Evolutionary conservation across 2,113 vertebrate genomes (phyloP).

Genomic region (Prunella himalayana): DNA sequence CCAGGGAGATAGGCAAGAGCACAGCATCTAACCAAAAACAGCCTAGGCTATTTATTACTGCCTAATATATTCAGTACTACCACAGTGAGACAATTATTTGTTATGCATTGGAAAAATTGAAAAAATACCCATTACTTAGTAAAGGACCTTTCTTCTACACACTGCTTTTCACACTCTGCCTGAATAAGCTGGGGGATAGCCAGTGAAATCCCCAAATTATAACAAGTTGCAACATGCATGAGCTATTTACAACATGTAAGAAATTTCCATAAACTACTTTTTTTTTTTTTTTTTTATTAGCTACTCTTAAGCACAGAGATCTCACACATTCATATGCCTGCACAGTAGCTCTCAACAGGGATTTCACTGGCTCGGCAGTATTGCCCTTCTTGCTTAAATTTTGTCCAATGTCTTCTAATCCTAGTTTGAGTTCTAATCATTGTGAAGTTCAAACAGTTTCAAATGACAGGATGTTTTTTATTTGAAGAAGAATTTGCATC

Average conservation of each 20-base stretch:
- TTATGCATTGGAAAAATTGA: neutral
- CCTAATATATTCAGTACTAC: neutral
- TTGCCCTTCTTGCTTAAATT: neutral
- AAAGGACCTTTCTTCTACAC: neutral
- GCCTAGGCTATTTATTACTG: neutral
- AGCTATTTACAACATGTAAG: slow-evolving; percentile 14
- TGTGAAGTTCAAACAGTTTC: neutral
- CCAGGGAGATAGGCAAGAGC: neutral
- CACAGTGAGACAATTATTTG: neutral
- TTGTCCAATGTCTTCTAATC: neutral
- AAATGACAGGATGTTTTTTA: neutral
- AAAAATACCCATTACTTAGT: neutral
- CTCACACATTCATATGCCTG: neutral
- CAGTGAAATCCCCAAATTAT: neutral
- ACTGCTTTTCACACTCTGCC: neutral
- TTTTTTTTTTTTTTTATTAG: neutral
- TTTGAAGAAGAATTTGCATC: neutral
- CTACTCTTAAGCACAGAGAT: neutral
- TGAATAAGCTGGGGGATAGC: neutral
- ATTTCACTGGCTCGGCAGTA: neutral
- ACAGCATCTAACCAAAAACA: neutral
- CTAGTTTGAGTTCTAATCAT: neutral
- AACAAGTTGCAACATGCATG: neutral
- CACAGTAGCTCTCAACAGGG: neutral
- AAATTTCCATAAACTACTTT: neutral